These are phyloP conservation scores for Brevimyrus niger DNA, from an alignment of 2,113 vertebrate genomes.

Conservation along the genomic window DNA sequence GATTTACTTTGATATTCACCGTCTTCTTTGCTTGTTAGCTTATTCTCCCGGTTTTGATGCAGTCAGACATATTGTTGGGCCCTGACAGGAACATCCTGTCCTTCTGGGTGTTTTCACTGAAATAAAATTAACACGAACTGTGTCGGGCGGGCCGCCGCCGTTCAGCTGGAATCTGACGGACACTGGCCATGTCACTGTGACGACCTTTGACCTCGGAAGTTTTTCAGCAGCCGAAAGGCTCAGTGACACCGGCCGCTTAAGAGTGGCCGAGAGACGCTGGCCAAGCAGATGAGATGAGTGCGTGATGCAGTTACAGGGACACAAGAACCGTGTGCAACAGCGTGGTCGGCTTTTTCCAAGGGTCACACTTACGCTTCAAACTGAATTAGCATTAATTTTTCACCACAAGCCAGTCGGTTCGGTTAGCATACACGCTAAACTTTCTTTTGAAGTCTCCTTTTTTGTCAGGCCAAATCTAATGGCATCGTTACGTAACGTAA, in stretches of 20 bases:
- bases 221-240: background rate
- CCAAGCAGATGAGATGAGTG: background rate
- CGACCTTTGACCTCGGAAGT: background rate
- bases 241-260: background rate
- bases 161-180: background rate
- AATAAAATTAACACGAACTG: background rate
- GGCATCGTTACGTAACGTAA: conserved; percentile 13
- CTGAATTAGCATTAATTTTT: background rate
- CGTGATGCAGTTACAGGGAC: background rate
- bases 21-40: background rate
- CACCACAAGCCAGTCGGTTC: background rate
- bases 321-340: background rate
- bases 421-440: background rate
- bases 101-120: background rate
- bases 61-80: background rate
- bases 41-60: background rate
- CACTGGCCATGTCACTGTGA: no score
- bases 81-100: background rate
- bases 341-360: background rate
- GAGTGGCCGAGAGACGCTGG: background rate
- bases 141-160: background rate
- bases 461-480: background rate
- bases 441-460: conserved; percentile 13
- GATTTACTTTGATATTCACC: background rate
- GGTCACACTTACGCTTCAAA: background rate